Evolutionary conservation across 2,888 invertebrate species (phyloP).

Genomic region (Pandemis corylana): DNA sequence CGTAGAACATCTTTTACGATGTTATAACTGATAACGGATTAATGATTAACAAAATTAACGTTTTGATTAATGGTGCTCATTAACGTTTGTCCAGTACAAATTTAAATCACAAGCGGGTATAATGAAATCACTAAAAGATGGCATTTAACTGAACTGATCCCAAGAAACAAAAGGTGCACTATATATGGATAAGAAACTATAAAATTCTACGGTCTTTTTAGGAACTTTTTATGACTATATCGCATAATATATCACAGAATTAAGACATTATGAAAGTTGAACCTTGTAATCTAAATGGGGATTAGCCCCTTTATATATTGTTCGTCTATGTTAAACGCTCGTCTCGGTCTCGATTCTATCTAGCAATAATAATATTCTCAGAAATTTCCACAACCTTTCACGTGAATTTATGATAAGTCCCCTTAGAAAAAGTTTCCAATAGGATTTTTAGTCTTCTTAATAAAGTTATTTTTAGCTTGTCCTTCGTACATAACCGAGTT

Average conservation of each 20-base stretch:
- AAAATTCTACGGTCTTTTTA: background rate
- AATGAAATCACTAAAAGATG: background rate
- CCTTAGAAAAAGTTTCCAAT: no score
- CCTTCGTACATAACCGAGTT: no score
- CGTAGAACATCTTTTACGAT: no score
- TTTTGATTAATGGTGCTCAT: background rate
- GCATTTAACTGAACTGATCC: constrained; percentile 6
- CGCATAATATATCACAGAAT: background rate
- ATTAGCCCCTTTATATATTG: background rate
- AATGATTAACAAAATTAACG: background rate
- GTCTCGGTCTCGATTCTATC: no score
- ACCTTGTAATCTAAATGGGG: background rate
- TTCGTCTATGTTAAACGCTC: background rate
- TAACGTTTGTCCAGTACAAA: background rate
- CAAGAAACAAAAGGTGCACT: background rate
- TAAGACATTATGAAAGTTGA: background rate
- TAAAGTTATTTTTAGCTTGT: no score
- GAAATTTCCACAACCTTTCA: no score
- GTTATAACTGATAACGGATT: background rate
- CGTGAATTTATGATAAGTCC: no score
- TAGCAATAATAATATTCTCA: no score
- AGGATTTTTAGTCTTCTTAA: no score
- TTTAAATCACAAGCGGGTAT: background rate
- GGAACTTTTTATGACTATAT: background rate
- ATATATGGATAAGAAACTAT: background rate